phyloP scores from a whole-genome alignment of 2,797 vertebrate species.

The Ispidina picta region DNA sequence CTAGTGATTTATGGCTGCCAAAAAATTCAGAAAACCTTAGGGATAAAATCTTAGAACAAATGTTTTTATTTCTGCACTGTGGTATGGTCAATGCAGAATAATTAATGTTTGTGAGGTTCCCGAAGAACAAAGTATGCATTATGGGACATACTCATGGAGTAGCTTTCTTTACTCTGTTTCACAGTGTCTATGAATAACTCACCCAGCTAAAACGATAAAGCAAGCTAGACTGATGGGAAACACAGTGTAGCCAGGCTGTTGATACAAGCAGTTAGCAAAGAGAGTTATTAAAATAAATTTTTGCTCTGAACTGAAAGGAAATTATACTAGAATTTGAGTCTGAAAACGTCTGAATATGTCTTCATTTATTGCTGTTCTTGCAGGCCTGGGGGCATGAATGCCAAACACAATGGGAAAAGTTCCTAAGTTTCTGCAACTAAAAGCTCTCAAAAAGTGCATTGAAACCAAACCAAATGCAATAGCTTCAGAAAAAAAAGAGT shows the following conservation, averaged over 20 bases:
- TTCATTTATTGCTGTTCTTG: slow-evolving; percentile 34
- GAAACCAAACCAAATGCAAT: slow-evolving; percentile 26
- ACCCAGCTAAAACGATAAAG: neutral
- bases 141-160: neutral
- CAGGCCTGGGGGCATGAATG: neutral
- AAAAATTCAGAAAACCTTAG: slow-evolving; percentile 18
- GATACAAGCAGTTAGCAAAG: neutral
- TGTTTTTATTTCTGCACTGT: slow-evolving; percentile 12
- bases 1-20: neutral
- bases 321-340: neutral
- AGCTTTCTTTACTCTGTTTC: neutral
- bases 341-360: slow-evolving; percentile 12
- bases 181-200: neutral
- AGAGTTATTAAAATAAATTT: slow-evolving; percentile 9
- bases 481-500: neutral
- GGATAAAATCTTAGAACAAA: slow-evolving; percentile 9
- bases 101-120: neutral
- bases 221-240: neutral
- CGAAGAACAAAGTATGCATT: neutral
- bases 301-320: neutral
- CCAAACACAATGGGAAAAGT: slow-evolving; percentile 22
- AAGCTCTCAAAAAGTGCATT: slow-evolving; percentile 22
- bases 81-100: neutral
- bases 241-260: neutral
- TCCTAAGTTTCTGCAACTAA: slow-evolving; percentile 31